These are phyloP conservation scores for Drosophila saltans DNA, from an alignment of 1,140 invertebrate genomes.

Conservation along the genomic window DNA sequence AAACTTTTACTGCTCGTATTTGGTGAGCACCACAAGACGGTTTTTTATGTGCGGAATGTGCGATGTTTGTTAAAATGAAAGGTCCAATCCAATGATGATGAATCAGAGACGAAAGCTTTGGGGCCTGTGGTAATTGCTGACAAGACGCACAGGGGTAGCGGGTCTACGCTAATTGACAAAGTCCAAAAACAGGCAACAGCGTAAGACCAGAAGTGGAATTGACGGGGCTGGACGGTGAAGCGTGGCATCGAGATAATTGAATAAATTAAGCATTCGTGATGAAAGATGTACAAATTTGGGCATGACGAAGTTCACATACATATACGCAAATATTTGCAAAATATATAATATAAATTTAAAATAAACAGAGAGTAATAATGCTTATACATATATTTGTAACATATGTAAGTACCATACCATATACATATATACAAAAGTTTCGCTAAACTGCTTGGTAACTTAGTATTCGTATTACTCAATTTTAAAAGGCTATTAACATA, in stretches of 20 bases:
- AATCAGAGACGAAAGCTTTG: conserved; percentile 7
- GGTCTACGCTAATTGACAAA: conserved; percentile 7
- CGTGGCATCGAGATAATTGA: conserved; percentile 10
- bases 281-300: conserved; percentile 13
- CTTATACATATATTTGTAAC: not conserved
- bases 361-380: not conserved
- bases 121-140: not conserved
- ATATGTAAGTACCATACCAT: not conserved
- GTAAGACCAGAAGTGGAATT: conserved; percentile 8
- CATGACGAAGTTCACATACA: conserved; percentile 8
- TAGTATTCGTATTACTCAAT: not conserved
- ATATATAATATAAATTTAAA: not conserved
- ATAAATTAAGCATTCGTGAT: conserved; percentile 9
- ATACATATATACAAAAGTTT: not conserved
- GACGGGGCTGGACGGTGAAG: conserved; percentile 5
- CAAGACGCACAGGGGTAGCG: not conserved
- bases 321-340: conserved; percentile 1
- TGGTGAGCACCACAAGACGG: conserved; percentile 4
- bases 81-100: conserved; percentile 3
- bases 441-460: not conserved
- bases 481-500: not conserved
- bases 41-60: conserved; percentile 11
- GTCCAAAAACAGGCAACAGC: conserved; percentile 6
- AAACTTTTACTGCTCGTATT: conserved; percentile 1
- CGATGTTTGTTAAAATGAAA: conserved; percentile 11